Percentiles rank a stretch among this genome's conserved stretches.
Conservation (phyloP, 2,888 invertebrate species). For the Serrognathus titanus region DNA sequence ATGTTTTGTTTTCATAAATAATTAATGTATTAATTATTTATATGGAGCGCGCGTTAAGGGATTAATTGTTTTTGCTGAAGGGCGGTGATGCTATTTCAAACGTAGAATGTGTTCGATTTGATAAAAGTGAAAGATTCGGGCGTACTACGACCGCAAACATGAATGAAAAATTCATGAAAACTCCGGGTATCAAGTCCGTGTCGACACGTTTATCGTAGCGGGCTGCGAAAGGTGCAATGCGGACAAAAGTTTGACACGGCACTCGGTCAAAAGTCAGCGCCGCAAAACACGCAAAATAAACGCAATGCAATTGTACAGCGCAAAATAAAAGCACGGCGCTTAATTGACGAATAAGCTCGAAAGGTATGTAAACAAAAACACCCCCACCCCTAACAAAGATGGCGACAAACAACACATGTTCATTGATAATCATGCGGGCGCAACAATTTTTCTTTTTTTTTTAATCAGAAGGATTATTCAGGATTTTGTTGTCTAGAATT, state of each 20-base stretch:
- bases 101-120: no score
- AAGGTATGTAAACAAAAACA: conserved; percentile 33
- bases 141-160: not conserved
- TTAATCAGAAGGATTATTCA: no score
- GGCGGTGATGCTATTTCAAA: no score
- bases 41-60: no score
- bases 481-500: no score
- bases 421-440: conserved; percentile 9
- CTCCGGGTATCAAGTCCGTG: conserved; percentile 6
- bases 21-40: no score
- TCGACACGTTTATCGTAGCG: conserved; percentile 2
- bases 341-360: not conserved
- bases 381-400: conserved; percentile 37
- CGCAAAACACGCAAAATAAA: not conserved
- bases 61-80: no score
- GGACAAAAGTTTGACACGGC: not conserved
- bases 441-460: not conserved
- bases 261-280: conserved; percentile 4
- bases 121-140: no score
- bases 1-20: no score
- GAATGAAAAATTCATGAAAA: not conserved
- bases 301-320: not conserved
- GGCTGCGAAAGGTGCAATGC: conserved; percentile 13
- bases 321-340: conserved; percentile 1
- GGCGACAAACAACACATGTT: conserved; percentile 34